These are phyloP conservation scores for Ophion slaviceki DNA, from an alignment of 2,888 invertebrate species.

Conservation along the genomic window DNA sequence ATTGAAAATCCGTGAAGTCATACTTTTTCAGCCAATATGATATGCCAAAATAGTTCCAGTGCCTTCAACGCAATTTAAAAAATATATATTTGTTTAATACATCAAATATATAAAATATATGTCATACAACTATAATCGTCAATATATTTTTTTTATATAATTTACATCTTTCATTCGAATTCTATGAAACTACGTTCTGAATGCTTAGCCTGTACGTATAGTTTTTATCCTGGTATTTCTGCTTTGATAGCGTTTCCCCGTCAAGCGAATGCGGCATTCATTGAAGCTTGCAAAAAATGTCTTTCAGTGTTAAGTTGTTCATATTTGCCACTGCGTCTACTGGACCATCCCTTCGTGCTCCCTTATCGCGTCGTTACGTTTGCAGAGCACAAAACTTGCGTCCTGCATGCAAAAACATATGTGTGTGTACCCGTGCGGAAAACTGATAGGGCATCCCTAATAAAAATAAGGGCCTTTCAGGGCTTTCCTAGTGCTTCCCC, in stretches of 20 bases:
- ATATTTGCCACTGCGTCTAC: conserved; percentile 19
- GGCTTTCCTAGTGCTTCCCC: too few species aligned
- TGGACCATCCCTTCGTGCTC: conserved; percentile 22
- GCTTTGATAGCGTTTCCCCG: background rate
- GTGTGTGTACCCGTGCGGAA: too few species aligned
- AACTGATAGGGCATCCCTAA: too few species aligned
- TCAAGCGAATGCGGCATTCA: conserved; percentile 34
- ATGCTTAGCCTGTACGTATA: background rate
- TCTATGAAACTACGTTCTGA: background rate
- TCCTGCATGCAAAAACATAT: background rate
- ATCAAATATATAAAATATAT: background rate
- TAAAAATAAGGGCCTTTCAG: too few species aligned
- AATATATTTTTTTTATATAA: background rate
- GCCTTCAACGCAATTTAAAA: background rate
- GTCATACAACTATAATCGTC: background rate
- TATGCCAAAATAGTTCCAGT: background rate
- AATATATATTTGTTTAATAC: too few species aligned
- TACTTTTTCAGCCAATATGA: background rate
- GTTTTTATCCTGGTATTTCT: background rate
- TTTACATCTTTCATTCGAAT: background rate
- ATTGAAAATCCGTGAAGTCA: too few species aligned
- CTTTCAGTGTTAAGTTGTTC: background rate
- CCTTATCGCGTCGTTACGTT: conserved; percentile 24
- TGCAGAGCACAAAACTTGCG: conserved; percentile 14
- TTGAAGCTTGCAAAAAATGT: conserved; percentile 7